These are phyloP conservation scores for Synanthedon vespiformis DNA, from an alignment of 2,888 invertebrate genomes.

Conservation along the genomic window DNA sequence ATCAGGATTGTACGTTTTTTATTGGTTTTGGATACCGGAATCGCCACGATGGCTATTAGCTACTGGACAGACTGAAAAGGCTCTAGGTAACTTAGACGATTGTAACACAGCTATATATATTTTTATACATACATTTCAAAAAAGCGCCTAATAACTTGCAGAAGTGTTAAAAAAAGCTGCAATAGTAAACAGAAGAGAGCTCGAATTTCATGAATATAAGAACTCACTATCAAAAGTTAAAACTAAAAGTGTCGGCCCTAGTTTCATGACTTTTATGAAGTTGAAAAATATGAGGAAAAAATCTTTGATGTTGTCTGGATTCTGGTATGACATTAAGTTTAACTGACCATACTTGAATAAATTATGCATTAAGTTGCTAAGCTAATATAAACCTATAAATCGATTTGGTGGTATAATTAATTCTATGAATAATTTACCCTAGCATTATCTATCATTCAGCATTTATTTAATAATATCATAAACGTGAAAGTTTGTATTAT, in stretches of 20 bases:
- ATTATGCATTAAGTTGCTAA: too few relatives aligned
- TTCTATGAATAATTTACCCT: too few relatives aligned
- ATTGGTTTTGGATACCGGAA: conserved; percentile 68
- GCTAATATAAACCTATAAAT: too few relatives aligned
- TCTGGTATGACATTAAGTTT: conserved; percentile 57
- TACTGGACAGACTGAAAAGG: conserved; percentile 60
- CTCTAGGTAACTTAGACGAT: conserved; percentile 33
- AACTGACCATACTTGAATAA: too few relatives aligned
- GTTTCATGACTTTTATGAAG: conserved; percentile 55
- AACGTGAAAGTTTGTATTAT: too few relatives aligned
- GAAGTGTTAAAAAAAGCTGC: conserved; percentile 37
- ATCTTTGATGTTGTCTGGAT: conserved; percentile 58
- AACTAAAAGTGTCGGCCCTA: conserved; percentile 18
- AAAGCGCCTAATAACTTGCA: conserved; percentile 12
- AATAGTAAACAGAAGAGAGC: conserved; percentile 27
- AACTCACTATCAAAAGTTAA: conserved; percentile 16
- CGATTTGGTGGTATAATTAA: too few relatives aligned
- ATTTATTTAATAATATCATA: too few relatives aligned
- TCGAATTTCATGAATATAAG: conserved; percentile 19
- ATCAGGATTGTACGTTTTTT: conserved; percentile 58
- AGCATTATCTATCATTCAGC: too few relatives aligned
- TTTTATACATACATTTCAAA: neutral
- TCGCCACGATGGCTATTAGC: conserved; percentile 75
- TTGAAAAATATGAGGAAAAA: conserved; percentile 62
- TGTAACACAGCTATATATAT: neutral